Conservation (phyloP, 2,888 invertebrate genomes). For the Iphiclides podalirius region DNA sequence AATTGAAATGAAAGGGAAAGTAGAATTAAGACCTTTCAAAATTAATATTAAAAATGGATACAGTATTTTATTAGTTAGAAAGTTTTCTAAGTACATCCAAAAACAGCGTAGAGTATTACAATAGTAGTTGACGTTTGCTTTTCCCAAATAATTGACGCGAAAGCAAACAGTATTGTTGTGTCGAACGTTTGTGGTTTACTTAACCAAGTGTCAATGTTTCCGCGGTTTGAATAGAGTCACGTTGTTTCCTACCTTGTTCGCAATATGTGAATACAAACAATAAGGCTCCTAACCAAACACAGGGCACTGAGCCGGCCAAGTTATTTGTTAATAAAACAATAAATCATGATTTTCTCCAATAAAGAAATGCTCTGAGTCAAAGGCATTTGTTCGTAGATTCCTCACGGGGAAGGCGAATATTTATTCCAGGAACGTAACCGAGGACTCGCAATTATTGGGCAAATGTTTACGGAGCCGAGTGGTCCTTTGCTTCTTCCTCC, state of each 20-base stretch:
- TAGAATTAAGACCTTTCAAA: too few species aligned
- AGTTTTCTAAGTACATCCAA: too few species aligned
- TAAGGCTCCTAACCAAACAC: constrained; percentile 25
- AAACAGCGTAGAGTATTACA: too few species aligned
- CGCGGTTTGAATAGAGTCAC: constrained; percentile 14
- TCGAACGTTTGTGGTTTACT: constrained; percentile 12
- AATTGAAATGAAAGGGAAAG: too few species aligned
- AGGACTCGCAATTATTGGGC: constrained; percentile 74
- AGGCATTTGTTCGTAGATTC: constrained; percentile 54
- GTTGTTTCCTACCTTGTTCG: constrained; percentile 13
- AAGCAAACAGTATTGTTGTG: constrained; percentile 14
- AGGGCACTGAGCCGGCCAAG: constrained; percentile 38
- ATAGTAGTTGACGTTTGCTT: too few species aligned
- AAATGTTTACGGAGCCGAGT: constrained; percentile 71
- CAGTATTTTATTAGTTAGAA: too few species aligned
- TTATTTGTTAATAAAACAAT: constrained; percentile 67
- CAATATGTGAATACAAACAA: constrained; percentile 21
- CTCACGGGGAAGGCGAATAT: constrained; percentile 56
- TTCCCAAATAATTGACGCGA: constrained; percentile 7
- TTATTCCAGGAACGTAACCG: constrained; percentile 68
- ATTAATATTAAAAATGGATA: too few species aligned
- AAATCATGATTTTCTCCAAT: constrained; percentile 63
- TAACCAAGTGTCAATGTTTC: constrained; percentile 21
- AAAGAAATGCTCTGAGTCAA: constrained; percentile 68
- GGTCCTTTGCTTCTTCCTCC: constrained; percentile 53